These are phyloP conservation scores for Acomys russatus DNA, from an alignment of 2,797 vertebrate genomes.

Conservation along the genomic window DNA sequence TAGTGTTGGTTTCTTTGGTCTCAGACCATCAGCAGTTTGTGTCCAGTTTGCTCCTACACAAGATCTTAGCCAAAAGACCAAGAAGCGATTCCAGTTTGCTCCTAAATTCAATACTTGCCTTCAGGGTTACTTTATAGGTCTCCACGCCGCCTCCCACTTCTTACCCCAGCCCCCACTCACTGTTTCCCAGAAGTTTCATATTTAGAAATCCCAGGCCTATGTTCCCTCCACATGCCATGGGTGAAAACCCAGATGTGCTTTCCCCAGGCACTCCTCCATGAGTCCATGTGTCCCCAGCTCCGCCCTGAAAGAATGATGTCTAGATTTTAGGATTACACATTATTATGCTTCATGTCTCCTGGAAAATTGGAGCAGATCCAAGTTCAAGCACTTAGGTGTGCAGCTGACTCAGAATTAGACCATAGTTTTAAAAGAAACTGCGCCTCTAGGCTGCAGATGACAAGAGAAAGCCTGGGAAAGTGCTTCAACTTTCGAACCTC, in stretches of 20 bases:
- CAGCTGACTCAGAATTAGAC: constrained; percentile 44
- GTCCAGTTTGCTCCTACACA: not conserved
- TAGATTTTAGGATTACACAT: constrained; percentile 48
- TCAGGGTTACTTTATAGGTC: not conserved
- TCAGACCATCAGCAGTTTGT: not conserved
- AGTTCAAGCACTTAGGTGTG: constrained; percentile 45
- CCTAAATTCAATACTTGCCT: constrained; percentile 9
- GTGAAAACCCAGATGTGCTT: constrained; percentile 49
- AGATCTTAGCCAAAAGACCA: no score
- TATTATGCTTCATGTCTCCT: constrained; percentile 41
- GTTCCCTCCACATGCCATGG: not conserved
- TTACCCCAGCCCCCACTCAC: not conserved
- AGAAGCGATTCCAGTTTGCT: not conserved
- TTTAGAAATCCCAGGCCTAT: constrained; percentile 58
- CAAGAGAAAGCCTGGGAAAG: constrained; percentile 11
- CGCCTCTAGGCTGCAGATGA: not conserved
- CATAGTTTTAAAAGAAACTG: not conserved
- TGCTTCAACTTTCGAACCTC: constrained; percentile 43
- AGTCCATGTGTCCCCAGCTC: constrained; percentile 47
- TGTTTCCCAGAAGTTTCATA: constrained; percentile 70
- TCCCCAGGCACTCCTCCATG: constrained; percentile 5
- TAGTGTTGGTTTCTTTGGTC: not conserved
- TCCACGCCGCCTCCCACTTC: not conserved
- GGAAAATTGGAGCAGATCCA: constrained; percentile 61
- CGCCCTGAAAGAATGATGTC: constrained; percentile 36